These are phyloP conservation scores for Hippoglossus stenolepis DNA, from an alignment of 2,113 vertebrate species.

Conservation along the genomic window DNA sequence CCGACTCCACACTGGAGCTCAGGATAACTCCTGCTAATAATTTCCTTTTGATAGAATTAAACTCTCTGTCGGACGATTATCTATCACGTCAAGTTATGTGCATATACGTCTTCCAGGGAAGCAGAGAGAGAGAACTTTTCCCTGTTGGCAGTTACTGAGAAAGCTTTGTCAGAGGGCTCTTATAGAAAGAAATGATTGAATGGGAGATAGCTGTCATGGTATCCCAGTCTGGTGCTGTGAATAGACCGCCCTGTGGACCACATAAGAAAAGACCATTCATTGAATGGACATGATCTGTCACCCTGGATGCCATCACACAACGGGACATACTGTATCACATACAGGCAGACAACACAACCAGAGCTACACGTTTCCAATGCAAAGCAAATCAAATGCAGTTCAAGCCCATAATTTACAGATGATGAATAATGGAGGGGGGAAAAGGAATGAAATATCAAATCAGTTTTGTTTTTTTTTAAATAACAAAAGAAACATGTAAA, in stretches of 20 bases:
- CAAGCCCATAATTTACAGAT: no score
- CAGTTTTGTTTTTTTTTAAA: no score
- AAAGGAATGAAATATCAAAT: neutral
- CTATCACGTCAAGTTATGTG: conserved; percentile 21
- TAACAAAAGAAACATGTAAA: neutral
- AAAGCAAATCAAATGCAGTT: neutral
- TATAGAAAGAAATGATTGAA: conserved; percentile 28
- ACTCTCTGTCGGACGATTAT: conserved; percentile 38
- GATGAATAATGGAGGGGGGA: neutral
- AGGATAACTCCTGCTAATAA: conserved; percentile 64
- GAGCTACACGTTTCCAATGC: neutral
- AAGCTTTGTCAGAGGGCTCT: conserved; percentile 34
- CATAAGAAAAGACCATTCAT: neutral
- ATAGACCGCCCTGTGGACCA: neutral
- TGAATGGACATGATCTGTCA: neutral
- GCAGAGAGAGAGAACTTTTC: neutral
- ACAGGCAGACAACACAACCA: neutral
- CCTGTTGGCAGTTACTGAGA: conserved; percentile 36
- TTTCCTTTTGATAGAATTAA: conserved; percentile 71
- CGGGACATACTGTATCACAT: neutral
- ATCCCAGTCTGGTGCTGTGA: conserved; percentile 19
- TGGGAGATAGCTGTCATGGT: conserved; percentile 22
- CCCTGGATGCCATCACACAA: neutral
- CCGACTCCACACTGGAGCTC: conserved; percentile 23
- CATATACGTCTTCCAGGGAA: conserved; percentile 34